Evolutionary conservation across 2,888 invertebrate genomes (phyloP).

Genomic region (Chesias legatella): DNA sequence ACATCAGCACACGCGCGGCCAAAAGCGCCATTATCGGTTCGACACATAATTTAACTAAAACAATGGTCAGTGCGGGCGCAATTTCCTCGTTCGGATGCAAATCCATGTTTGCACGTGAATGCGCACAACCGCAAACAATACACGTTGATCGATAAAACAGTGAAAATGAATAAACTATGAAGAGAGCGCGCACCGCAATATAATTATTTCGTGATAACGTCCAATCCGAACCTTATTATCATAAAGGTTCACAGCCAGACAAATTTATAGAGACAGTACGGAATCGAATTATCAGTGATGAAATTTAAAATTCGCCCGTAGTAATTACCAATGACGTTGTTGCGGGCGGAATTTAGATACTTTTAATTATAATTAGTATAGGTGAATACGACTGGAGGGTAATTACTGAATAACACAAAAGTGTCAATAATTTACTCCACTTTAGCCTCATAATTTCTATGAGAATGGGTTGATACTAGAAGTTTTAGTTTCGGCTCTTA

Average conservation of each 20-base stretch:
- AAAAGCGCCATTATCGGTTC: constrained; percentile 17
- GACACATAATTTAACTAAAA: constrained; percentile 38
- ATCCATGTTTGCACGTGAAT: constrained; percentile 45
- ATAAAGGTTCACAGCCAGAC: constrained; percentile 27
- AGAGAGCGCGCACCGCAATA: constrained; percentile 40
- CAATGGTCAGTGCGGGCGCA: constrained; percentile 32
- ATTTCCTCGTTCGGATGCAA: constrained; percentile 45
- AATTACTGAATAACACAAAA: constrained; percentile 42
- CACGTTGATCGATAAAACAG: constrained; percentile 56
- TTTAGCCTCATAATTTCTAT: constrained; percentile 27
- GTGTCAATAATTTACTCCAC: constrained; percentile 35
- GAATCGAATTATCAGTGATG: constrained; percentile 26
- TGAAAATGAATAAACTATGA: constrained; percentile 63
- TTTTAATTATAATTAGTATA: constrained; percentile 37
- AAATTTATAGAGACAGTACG: constrained; percentile 26
- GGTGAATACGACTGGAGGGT: constrained; percentile 25
- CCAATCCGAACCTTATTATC: constrained; percentile 37
- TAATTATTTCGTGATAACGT: constrained; percentile 53
- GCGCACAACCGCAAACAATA: constrained; percentile 48
- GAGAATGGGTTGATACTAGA: constrained; percentile 24
- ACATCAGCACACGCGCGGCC: constrained; percentile 11
- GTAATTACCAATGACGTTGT: constrained; percentile 25
- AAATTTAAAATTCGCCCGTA: constrained; percentile 26
- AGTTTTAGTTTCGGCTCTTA: no score
- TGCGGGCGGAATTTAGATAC: constrained; percentile 33